Conservation (phyloP, 2,888 invertebrate genomes). For the Pseudoips prasinana region DNA sequence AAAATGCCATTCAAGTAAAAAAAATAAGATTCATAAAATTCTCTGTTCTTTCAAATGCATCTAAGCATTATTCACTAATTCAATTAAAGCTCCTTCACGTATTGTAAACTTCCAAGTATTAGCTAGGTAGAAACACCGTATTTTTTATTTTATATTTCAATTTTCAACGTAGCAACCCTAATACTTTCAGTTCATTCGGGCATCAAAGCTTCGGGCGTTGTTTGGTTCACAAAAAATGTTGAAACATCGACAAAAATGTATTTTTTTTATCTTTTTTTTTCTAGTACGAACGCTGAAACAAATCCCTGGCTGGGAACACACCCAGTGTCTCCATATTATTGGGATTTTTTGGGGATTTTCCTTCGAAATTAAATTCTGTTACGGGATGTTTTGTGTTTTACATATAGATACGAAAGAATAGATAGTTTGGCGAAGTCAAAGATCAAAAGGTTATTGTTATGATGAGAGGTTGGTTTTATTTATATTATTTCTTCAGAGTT, state of each 20-base stretch:
- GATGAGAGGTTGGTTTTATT: background rate
- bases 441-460: conserved; percentile 15
- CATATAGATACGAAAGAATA: no score
- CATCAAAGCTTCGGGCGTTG: conserved; percentile 40
- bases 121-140: no score
- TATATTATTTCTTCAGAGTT: background rate
- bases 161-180: conserved; percentile 34
- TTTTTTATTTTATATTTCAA: conserved; percentile 10
- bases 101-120: no score
- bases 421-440: conserved; percentile 13
- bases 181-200: conserved; percentile 40
- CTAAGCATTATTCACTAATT: no score
- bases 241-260: conserved; percentile 34
- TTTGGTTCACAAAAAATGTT: conserved; percentile 38
- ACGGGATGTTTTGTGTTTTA: conserved; percentile 13
- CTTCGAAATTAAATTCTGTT: conserved; percentile 33
- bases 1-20: no score
- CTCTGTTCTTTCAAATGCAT: no score
- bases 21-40: no score
- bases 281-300: conserved; percentile 22
- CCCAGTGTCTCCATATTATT: conserved; percentile 17
- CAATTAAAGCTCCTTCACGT: no score
- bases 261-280: conserved; percentile 18
- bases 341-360: conserved; percentile 36
- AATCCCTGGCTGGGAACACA: conserved; percentile 28